Evolutionary conservation across 92 coral and sea anemone species (phyloP), one percentile per base, ranked within the genome.

Genomic region (Paragorgia papillata): DNA sequence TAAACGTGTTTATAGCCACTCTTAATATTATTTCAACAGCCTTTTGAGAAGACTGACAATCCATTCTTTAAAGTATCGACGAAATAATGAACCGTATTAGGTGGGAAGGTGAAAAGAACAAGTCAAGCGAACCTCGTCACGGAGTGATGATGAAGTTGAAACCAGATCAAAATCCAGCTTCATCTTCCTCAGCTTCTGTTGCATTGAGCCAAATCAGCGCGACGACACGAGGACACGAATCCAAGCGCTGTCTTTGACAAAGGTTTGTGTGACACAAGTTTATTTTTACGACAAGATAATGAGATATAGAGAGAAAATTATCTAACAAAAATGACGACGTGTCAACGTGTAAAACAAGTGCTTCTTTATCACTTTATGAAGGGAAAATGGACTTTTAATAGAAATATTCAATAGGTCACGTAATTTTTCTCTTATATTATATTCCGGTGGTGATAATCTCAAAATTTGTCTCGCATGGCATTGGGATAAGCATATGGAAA

Each of bases 241-340:
- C 78, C 78, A 31, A 54, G 78, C 78, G 63, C 53, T 71, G 78
- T 71, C 78, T 71, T 71, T 71, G 78, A 71, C 78, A 71, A 53
- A 71, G 78, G 78, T 71, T 33, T 29, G 24, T 32, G 17, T 22
- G 3, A 7, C 13, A 22, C 14, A 10, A 22, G 14, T 56, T 1
- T 6, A 13, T 17, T n/a, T n/a, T n/a, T n/a, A n/a, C n/a, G n/a
- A n/a, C n/a, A n/a, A 28, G 9, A 56, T 56, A 56, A 22, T 2
- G 22, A n/a, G n/a, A n/a, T n/a, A n/a, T n/a, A n/a, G n/a, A n/a
- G n/a, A n/a, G n/a, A n/a, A n/a, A n/a, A n/a, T n/a, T n/a, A n/a
- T n/a, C n/a, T n/a, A n/a, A n/a, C n/a, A n/a, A n/a, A n/a, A n/a
- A n/a, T n/a, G n/a, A n/a, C n/a, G n/a, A n/a, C n/a, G n/a, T n/a